These are phyloP conservation scores for Caenorhabditis sp. DNA, from an alignment of 2,888 invertebrate species.

Conservation along the genomic window DNA sequence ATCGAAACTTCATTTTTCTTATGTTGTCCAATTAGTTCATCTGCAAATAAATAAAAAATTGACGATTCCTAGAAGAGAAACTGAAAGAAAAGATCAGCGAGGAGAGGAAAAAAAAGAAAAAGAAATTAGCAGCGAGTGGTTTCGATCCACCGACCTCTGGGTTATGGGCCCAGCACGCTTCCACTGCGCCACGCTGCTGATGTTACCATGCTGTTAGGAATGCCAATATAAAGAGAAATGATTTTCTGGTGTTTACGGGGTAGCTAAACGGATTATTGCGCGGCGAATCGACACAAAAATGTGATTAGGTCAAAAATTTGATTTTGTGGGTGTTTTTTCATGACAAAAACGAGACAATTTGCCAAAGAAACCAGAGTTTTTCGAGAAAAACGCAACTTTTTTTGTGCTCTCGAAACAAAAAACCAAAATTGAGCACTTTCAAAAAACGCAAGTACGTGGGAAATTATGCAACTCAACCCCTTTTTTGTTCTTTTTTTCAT, in stretches of 20 bases:
- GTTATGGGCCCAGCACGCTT: constrained; percentile 86
- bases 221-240: not conserved
- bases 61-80: no score
- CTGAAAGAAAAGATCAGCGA: not conserved
- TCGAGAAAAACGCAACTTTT: no score
- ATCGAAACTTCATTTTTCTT: constrained; percentile 65
- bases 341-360: no score
- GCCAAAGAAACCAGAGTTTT: no score
- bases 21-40: constrained; percentile 19
- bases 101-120: constrained; percentile 9
- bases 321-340: no score
- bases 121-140: constrained; percentile 67
- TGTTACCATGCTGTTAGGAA: not conserved
- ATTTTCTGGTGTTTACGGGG: not conserved
- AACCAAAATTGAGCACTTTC: no score
- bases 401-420: no score
- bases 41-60: constrained; percentile 11
- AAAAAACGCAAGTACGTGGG: constrained; percentile 4
- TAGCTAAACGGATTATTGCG: no score
- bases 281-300: no score
- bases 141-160: constrained; percentile 83
- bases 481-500: not conserved
- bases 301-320: no score
- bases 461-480: constrained; percentile 12
- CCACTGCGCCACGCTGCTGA: constrained; percentile 84